phyloP scores from a whole-genome alignment of 2,113 vertebrate species.

The Argyrosomus japonicus region DNA sequence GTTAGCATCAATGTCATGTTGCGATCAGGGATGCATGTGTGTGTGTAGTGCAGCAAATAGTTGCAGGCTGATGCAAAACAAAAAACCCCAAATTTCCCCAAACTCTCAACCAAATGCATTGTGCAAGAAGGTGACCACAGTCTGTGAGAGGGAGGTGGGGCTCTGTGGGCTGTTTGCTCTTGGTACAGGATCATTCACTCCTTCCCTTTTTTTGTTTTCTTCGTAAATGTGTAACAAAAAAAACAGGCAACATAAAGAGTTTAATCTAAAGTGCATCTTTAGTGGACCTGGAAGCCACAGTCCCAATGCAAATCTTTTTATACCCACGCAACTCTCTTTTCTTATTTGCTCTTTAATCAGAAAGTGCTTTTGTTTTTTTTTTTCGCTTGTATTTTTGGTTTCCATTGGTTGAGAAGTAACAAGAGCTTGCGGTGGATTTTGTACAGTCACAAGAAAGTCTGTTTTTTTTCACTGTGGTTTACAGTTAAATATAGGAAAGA shows the following conservation, averaged over 20 bases:
- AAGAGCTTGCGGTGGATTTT: constrained; percentile 23
- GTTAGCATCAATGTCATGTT: background rate
- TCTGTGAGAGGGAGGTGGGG: background rate
- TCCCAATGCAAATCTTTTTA: background rate
- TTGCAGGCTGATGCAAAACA: constrained; percentile 6
- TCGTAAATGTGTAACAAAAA: background rate
- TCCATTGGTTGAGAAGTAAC: background rate
- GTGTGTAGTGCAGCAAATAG: background rate
- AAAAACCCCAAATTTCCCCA: constrained; percentile 13
- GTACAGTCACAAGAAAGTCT: background rate
- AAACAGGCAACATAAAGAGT: background rate
- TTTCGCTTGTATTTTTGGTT: background rate
- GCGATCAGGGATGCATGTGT: background rate
- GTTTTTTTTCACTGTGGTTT: background rate
- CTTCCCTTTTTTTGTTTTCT: constrained; percentile 17
- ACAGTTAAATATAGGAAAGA: constrained; percentile 1
- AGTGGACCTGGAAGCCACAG: background rate
- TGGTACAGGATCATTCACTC: background rate
- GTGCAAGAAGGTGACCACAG: constrained; percentile 23
- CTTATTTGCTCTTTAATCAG: background rate
- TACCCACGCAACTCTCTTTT: background rate
- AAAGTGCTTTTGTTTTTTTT: background rate
- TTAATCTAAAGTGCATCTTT: background rate
- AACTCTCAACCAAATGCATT: constrained; percentile 6
- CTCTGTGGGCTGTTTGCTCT: background rate